Base-by-base conservation (phyloP, 1,140 invertebrate genomes). In the Drosophila mojavensis region DNA sequence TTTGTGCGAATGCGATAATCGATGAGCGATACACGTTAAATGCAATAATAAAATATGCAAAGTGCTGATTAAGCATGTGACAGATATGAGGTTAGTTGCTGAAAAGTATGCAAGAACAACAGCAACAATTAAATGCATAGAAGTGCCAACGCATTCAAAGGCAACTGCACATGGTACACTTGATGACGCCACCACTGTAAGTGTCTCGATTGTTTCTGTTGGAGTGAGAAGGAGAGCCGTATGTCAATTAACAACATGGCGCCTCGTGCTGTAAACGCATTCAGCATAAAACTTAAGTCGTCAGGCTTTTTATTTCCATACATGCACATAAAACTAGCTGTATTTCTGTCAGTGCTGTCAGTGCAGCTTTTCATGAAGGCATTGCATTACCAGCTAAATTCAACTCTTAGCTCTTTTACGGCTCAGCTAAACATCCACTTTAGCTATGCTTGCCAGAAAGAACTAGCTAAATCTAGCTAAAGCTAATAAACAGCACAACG, bases 191-290 rank as follows among this genome's bases (percentile, higher is more conserved):
- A 66, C 26, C 63, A 47, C 39, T 72, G 62, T 54, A 65, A 65
- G 65, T 71, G 69, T 59, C 56, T 45, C 24, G 36, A 33, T 61
- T 66, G 33, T 28, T 33, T 33, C 1, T 36, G 6, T 1, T 11
- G 26, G 4, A 2, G 28, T 5, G 9, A 33, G 7, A 33, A 2
- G 11, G 2, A 17, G 17, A 13, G 4, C 4, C 2, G 33, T 13
- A n/a, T 58, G 36, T 36, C 70, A 79, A 82, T 82, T 83, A 83
- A 75, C 80, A 82, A 79, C 65, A 79, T 84, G 80, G 76, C 80
- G 80, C 76, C 80, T 55, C 58, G 39, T 51, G 33, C 30, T 71
- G 43, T 33, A 33, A 39, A 41, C 41, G n/a, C 56, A 45, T 59
- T 59, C 39, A 48, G 68, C 68, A 64, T 41, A 56, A 50, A 48